Evolutionary conservation across 2,888 invertebrate genomes (phyloP).

Genomic region (Resseliella maxima): DNA sequence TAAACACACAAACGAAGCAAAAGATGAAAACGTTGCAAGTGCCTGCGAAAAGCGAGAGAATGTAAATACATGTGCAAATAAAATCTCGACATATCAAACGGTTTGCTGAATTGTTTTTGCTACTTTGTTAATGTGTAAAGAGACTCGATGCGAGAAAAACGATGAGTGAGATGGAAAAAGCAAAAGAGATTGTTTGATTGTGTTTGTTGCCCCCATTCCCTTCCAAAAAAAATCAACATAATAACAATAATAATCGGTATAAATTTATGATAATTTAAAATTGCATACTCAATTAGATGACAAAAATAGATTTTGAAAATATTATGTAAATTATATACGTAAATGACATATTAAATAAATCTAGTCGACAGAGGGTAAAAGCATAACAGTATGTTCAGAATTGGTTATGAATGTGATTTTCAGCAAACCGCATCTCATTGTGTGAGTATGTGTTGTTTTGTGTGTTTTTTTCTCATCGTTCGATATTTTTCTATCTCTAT

Average conservation of each 20-base stretch:
- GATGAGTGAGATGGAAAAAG: too few relatives aligned
- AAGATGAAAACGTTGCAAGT: neutral
- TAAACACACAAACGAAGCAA: too few relatives aligned
- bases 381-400: neutral
- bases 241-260: constrained; percentile 40
- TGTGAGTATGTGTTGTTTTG: neutral
- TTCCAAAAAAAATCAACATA: constrained; percentile 30
- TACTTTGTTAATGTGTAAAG: neutral
- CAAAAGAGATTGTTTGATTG: neutral
- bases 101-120: neutral
- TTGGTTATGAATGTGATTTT: constrained; percentile 39
- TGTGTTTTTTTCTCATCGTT: neutral
- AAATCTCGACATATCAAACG: neutral
- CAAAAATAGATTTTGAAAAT: constrained; percentile 35
- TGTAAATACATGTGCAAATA: constrained; percentile 2
- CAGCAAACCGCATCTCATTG: neutral
- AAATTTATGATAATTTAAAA: constrained; percentile 30
- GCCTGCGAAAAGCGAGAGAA: neutral
- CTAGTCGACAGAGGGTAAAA: neutral
- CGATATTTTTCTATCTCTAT: neutral
- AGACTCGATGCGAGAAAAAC: too few relatives aligned
- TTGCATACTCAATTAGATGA: constrained; percentile 43
- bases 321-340: constrained; percentile 29
- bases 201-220: neutral
- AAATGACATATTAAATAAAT: constrained; percentile 31